phyloP scores from a whole-genome alignment of 1,140 invertebrate genomes.

The Bathynomus jamesi region DNA sequence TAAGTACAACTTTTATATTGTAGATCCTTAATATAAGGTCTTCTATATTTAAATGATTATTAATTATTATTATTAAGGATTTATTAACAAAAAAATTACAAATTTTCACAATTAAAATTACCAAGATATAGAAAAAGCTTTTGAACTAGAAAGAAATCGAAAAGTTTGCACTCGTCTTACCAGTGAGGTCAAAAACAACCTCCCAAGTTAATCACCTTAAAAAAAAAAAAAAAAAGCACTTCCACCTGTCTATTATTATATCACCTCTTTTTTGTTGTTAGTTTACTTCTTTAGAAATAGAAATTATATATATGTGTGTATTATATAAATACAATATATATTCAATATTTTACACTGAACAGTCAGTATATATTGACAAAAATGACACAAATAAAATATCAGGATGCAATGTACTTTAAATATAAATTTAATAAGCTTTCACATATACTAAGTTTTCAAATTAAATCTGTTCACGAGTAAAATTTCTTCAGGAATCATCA shows the following conservation, averaged over 20 bases:
- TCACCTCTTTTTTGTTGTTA: background rate
- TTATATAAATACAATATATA: background rate
- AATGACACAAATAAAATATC: background rate
- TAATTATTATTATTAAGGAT: too few relatives aligned
- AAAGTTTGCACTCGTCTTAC: background rate
- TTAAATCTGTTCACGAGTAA: background rate
- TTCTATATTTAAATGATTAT: too few relatives aligned
- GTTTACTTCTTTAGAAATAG: background rate
- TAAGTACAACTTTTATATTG: too few relatives aligned
- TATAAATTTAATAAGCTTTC: background rate
- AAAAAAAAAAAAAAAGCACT: background rate
- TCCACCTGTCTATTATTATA: background rate
- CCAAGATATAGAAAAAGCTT: too few relatives aligned
- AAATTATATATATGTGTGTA: background rate
- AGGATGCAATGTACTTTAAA: background rate
- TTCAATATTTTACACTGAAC: background rate
- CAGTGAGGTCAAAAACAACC: background rate
- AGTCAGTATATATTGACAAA: background rate
- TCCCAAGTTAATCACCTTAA: background rate
- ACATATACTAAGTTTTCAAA: background rate
- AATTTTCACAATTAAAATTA: too few relatives aligned
- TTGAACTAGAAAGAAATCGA: background rate
- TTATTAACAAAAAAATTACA: too few relatives aligned
- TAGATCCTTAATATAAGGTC: too few relatives aligned
- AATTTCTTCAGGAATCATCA: background rate